Percentiles rank a stretch among this genome's conserved stretches.
phyloP scores from a whole-genome alignment of 2,113 vertebrate genomes.

The Grus americana region DNA sequence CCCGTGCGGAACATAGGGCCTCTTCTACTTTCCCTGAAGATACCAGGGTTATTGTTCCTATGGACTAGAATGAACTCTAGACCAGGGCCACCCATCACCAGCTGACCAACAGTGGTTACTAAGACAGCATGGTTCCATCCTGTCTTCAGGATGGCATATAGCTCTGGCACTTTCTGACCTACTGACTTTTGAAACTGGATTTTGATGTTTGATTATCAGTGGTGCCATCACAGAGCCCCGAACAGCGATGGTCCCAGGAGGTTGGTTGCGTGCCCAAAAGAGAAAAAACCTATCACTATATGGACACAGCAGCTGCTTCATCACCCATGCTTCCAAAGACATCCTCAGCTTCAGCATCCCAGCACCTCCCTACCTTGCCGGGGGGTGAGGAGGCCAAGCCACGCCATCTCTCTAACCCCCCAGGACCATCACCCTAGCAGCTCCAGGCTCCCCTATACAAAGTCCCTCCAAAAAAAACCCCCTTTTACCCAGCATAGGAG shows the following conservation, averaged over 20 bases:
- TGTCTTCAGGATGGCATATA: no score
- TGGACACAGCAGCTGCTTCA: not conserved
- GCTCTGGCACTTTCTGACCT: not conserved
- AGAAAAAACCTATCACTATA: not conserved
- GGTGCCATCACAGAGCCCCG: not conserved
- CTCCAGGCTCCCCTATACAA: not conserved
- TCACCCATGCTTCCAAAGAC: not conserved
- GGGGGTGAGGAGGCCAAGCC: not conserved
- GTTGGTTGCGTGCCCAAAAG: accelerated
- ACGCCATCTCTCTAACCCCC: not conserved
- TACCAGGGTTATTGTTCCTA: no score
- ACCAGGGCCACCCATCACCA: not conserved
- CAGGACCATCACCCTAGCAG: not conserved
- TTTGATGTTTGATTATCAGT: not conserved
- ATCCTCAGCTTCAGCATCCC: not conserved
- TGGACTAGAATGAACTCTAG: not conserved
- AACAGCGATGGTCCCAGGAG: not conserved
- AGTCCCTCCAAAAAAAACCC: accelerated
- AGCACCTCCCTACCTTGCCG: not conserved
- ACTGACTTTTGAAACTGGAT: not conserved
- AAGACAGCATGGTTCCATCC: not conserved
- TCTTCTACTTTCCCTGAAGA: not conserved
- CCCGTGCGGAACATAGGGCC: accelerated
- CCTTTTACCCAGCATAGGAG: not conserved
- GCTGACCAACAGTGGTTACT: not conserved